Conservation (phyloP, 2,797 vertebrate genomes). For the Gambelia wislizenii region DNA sequence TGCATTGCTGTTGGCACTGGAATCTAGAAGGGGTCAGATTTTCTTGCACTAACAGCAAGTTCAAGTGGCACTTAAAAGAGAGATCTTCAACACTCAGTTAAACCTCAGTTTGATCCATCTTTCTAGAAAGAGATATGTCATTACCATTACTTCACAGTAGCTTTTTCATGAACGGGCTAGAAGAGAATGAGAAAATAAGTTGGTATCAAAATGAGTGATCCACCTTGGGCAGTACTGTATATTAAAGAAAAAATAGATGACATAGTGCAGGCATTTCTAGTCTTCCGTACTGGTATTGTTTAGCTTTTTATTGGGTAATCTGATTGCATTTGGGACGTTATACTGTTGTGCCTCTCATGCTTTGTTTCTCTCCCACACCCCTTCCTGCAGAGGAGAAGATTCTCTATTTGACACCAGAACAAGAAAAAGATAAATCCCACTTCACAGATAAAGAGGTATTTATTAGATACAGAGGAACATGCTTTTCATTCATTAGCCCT, state of each 20-base stretch:
- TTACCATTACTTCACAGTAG: neutral
- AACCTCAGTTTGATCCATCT: neutral
- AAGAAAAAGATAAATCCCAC: conserved; percentile 99
- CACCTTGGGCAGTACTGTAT: neutral
- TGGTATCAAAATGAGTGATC: neutral
- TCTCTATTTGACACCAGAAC: conserved; percentile 97
- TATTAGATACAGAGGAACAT: neutral
- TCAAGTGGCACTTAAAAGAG: neutral
- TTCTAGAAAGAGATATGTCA: neutral
- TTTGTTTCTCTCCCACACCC: neutral
- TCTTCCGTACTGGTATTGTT: neutral
- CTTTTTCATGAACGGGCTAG: neutral
- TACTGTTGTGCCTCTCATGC: neutral
- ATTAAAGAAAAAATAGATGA: too few relatives aligned
- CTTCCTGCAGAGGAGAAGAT: conserved; percentile 91
- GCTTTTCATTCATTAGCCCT: neutral
- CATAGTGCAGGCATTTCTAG: neutral
- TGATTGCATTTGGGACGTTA: conserved; percentile 1
- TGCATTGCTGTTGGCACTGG: neutral
- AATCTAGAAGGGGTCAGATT: neutral
- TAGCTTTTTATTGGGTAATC: neutral
- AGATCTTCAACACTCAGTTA: neutral
- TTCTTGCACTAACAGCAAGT: neutral
- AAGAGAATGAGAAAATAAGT: neutral
- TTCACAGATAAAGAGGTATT: conserved; percentile 99